A percentile compares a stretch with the other conserved stretches of the same genome.
These are phyloP conservation scores for Ceratina japonica DNA, from an alignment of 1,140 invertebrate species.

Conservation along the genomic window DNA sequence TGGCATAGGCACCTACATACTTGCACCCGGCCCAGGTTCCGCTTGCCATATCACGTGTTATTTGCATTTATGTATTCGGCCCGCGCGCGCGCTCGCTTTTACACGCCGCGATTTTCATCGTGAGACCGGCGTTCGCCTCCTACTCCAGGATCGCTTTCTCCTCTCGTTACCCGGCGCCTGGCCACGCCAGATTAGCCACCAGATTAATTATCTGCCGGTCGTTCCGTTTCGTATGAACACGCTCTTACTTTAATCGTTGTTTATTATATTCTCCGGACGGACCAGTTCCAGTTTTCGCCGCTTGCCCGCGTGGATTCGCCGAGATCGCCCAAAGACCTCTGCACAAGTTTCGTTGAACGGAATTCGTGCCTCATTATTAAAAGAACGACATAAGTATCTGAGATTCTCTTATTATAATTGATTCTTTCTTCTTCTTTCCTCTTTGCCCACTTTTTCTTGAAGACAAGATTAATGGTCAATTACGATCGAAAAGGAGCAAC, in stretches of 20 bases:
- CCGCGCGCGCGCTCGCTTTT: conserved; percentile 35
- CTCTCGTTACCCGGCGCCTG: background rate
- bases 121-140: background rate
- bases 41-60: conserved; percentile 54
- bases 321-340: too few relatives aligned
- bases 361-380: too few relatives aligned
- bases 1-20: conserved; percentile 49
- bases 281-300: too few relatives aligned
- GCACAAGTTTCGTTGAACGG: too few relatives aligned
- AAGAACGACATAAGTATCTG: too few relatives aligned
- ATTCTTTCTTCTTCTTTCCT: too few relatives aligned
- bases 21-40: conserved; percentile 58
- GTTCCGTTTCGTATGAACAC: background rate
- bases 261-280: background rate
- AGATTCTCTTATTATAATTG: too few relatives aligned
- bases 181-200: background rate
- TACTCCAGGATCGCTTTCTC: conserved; percentile 25
- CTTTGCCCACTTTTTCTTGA: too few relatives aligned
- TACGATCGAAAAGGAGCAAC: too few relatives aligned
- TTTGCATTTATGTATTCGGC: conserved; percentile 56
- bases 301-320: too few relatives aligned
- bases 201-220: conserved; percentile 33
- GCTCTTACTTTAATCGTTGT: conserved; percentile 17
- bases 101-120: conserved; percentile 14
- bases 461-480: too few relatives aligned